Conservation (phyloP, 2,113 vertebrate genomes). For the Spilogale gracilis region DNA sequence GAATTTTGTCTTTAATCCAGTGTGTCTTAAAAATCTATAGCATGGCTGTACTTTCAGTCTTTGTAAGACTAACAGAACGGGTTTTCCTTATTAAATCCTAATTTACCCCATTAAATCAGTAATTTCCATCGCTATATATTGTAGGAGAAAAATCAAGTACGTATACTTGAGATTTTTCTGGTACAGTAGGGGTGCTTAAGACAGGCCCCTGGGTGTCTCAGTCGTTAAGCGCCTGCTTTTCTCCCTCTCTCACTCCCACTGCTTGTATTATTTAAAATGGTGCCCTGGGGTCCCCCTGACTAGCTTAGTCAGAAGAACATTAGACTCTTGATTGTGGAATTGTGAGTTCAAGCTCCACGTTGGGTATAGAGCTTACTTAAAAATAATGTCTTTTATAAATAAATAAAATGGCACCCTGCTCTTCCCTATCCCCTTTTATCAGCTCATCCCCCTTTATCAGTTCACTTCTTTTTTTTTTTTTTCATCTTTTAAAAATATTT, state of each 20-base stretch:
- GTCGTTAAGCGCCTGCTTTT: too few species aligned
- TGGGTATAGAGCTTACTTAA: too few species aligned
- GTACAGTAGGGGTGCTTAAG: background rate
- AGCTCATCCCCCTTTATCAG: background rate
- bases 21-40: background rate
- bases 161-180: background rate
- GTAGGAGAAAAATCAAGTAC: background rate
- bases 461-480: background rate
- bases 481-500: too few species aligned
- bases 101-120: conserved; percentile 8
- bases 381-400: too few species aligned
- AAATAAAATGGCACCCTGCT: background rate
- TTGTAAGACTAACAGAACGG: background rate
- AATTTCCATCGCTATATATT: background rate
- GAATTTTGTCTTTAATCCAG: background rate
- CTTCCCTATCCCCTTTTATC: background rate
- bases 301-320: background rate
- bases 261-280: conserved; percentile 6
- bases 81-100: background rate
- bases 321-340: background rate
- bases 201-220: background rate
- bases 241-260: too few species aligned
- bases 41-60: background rate
- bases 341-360: background rate
- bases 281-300: background rate